phyloP scores from a whole-genome alignment of 2,888 invertebrate species.

The Abrostola triplasia region DNA sequence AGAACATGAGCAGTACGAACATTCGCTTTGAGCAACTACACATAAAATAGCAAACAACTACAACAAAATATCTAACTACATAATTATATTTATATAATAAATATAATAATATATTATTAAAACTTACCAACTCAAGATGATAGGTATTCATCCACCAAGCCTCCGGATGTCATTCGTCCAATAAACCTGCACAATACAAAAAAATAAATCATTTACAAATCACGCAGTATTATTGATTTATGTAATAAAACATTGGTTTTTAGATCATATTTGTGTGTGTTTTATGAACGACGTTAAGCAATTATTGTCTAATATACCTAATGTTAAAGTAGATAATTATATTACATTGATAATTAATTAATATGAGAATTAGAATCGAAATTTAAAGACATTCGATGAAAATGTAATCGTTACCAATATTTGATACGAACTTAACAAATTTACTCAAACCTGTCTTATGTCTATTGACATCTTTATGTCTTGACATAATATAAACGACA shows the following conservation, averaged over 20 bases:
- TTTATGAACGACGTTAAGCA: too few relatives aligned
- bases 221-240: too few relatives aligned
- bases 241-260: too few relatives aligned
- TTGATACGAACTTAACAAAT: not conserved
- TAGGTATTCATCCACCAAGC: constrained; percentile 3
- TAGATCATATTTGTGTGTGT: too few relatives aligned
- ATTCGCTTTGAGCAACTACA: constrained; percentile 61
- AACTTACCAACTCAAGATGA: constrained; percentile 43
- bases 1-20: constrained; percentile 28
- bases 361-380: too few relatives aligned
- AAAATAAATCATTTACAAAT: not conserved
- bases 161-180: constrained; percentile 6
- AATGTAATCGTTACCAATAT: not conserved
- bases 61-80: constrained; percentile 6
- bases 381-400: not conserved
- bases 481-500: too few relatives aligned
- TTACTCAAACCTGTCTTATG: too few relatives aligned
- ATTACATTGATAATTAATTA: too few relatives aligned
- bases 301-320: not conserved
- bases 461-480: too few relatives aligned
- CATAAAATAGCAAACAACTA: constrained; percentile 33
- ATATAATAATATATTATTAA: constrained; percentile 28
- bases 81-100: not conserved
- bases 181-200: constrained; percentile 41
- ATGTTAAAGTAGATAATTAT: too few relatives aligned